Evolutionary conservation across 1,140 invertebrate genomes (phyloP).

Genomic region (Zaprionus taronus): DNA sequence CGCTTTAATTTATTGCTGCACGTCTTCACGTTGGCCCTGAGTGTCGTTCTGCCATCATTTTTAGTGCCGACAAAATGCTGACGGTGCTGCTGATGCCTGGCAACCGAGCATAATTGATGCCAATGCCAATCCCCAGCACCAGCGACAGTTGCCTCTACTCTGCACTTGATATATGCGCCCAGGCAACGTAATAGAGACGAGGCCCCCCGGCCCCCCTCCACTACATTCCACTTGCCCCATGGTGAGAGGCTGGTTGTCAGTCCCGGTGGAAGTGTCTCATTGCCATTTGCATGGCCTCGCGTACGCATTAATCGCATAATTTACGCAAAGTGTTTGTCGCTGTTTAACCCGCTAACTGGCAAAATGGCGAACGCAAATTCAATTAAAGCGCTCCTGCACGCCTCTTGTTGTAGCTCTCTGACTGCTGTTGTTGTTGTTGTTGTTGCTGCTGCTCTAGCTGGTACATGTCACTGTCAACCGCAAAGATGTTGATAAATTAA

Average conservation of each 20-base stretch:
- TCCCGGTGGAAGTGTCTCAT: constrained; percentile 36
- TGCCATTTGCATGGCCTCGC: constrained; percentile 47
- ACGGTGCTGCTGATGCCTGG: constrained; percentile 22
- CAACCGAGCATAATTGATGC: constrained; percentile 57
- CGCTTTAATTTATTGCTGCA: constrained; percentile 69
- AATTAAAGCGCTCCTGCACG: constrained; percentile 55
- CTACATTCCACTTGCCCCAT: neutral
- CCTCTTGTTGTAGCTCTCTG: constrained; percentile 14
- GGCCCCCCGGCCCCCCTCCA: neutral
- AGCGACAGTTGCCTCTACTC: constrained; percentile 10
- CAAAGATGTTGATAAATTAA: constrained; percentile 72
- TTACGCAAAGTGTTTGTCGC: constrained; percentile 33
- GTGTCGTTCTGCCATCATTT: constrained; percentile 56
- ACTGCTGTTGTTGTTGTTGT: constrained; percentile 8
- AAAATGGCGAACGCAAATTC: constrained; percentile 52
- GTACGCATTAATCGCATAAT: constrained; percentile 47
- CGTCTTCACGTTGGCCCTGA: constrained; percentile 47
- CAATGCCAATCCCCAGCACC: constrained; percentile 33
- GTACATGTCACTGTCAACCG: constrained; percentile 60
- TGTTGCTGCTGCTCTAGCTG: constrained; percentile 9
- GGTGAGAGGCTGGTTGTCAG: neutral
- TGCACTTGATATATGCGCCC: constrained; percentile 40
- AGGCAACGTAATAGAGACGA: constrained; percentile 22
- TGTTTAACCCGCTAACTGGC: constrained; percentile 47
- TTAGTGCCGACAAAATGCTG: constrained; percentile 51